Evolutionary conservation across 2,888 invertebrate species (phyloP).

Genomic region (Mesorhabditis spiculigera): DNA sequence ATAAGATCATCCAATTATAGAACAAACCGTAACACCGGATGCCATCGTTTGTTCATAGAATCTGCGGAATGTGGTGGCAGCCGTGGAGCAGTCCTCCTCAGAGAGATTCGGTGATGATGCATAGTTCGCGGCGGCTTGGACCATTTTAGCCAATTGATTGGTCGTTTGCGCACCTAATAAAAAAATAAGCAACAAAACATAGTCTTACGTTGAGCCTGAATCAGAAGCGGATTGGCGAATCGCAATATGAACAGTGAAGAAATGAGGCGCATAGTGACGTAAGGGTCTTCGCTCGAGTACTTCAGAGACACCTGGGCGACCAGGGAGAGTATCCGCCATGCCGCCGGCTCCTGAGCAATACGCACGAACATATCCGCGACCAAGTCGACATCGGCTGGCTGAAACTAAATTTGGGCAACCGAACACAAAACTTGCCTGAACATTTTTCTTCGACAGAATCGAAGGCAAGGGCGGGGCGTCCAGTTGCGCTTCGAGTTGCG

Average conservation of each 20-base stretch:
- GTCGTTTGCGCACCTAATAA: not conserved
- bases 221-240: conserved; percentile 4
- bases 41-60: not conserved
- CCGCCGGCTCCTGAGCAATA: not conserved
- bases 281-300: not conserved
- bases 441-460: not conserved
- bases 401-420: not conserved
- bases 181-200: not conserved
- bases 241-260: conserved; percentile 2
- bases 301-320: not conserved
- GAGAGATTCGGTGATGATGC: not conserved
- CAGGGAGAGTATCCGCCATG: not conserved
- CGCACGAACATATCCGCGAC: not conserved
- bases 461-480: not conserved
- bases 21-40: not conserved
- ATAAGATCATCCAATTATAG: not conserved
- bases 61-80: not conserved
- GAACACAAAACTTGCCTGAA: not conserved
- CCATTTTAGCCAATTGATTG: not conserved
- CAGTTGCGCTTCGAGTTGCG: not conserved
- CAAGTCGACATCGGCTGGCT: not conserved
- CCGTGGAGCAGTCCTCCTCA: conserved; percentile 5
- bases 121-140: not conserved
- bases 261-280: not conserved
- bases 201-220: not conserved